Base-by-base conservation (phyloP, 2,888 invertebrate species). In the Brachypterus glaber region DNA sequence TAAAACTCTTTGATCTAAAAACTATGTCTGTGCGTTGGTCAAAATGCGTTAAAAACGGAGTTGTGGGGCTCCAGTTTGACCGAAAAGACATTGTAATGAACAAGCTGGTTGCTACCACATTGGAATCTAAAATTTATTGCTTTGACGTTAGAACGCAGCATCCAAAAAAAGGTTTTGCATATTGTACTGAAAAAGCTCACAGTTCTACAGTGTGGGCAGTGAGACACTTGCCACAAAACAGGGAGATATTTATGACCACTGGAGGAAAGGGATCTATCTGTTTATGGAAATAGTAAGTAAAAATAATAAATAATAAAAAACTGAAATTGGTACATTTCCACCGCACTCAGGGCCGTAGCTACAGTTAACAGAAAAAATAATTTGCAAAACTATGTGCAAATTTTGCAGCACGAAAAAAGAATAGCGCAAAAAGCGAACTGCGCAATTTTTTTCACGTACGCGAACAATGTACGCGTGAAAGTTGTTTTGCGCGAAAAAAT, bases 71-170 rank as follows among this genome's bases (percentile, higher is more conserved):
- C 17, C 90, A 96, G 61, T 96, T 96, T 63, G 95, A 96, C 60
- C 74, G 95, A 17, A 84, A 82, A 58, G 91, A 93, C 57, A 95
- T 95, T 55, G 76, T 79, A 42, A 93, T 95, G 91, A 96, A 96
- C 62, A 96, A 96, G 67, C 63, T 96, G 50, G 83, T 86, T 0
- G 90, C 83, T 0, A 89, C 93, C 0, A 91, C 93, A 0, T 65
- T 96, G 4, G 93, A 96, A 61, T 87, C 90, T 0, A 91, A 88
- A 48, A 79, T 95, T 41, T 81, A 85, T 58, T 77, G 92, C 0
- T 95, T 83, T 59, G 93, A 96, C 60, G 73, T 92, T 47, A 76
- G 88, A 49, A 91, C 90, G 0, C 84, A 88, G 51, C 89, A 92
- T 66, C 79, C 83, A 0, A 79, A 76, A 33, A 87, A 86, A 62